Evolutionary conservation across 2,797 vertebrate species (phyloP).

Genomic region (Alcedo quadribrachys): DNA sequence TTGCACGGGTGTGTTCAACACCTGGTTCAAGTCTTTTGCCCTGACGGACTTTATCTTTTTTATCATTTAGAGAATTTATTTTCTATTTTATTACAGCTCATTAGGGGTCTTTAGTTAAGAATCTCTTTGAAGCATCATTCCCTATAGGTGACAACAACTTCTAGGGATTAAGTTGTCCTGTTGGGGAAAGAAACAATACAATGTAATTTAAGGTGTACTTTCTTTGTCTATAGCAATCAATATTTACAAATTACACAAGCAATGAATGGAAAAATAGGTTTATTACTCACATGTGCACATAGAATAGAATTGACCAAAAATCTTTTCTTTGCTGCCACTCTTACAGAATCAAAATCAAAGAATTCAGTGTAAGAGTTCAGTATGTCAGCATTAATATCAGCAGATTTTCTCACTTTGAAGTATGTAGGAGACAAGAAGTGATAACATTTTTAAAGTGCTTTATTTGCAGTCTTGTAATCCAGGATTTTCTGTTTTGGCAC

Average conservation of each 20-base stretch:
- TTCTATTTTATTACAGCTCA: background rate
- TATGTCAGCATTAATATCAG: background rate
- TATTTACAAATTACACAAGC: background rate
- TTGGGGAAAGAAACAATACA: background rate
- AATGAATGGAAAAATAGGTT: background rate
- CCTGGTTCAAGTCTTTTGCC: background rate
- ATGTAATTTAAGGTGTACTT: background rate
- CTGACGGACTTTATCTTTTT: background rate
- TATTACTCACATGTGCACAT: background rate
- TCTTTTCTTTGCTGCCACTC: background rate
- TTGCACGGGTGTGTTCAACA: background rate
- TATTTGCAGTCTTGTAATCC: background rate
- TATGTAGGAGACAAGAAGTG: background rate
- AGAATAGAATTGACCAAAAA: background rate
- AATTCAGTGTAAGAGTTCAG: background rate
- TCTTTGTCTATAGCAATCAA: background rate
- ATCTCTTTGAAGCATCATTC: background rate
- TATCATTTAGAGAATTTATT: background rate
- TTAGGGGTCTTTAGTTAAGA: background rate
- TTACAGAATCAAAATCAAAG: background rate
- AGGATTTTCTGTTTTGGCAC: background rate
- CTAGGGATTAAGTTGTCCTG: background rate
- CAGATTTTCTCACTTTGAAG: background rate
- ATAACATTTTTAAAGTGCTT: background rate
- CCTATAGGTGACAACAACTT: background rate